phyloP scores from a whole-genome alignment of 2,888 invertebrate genomes.

The Xanthia icteritia region DNA sequence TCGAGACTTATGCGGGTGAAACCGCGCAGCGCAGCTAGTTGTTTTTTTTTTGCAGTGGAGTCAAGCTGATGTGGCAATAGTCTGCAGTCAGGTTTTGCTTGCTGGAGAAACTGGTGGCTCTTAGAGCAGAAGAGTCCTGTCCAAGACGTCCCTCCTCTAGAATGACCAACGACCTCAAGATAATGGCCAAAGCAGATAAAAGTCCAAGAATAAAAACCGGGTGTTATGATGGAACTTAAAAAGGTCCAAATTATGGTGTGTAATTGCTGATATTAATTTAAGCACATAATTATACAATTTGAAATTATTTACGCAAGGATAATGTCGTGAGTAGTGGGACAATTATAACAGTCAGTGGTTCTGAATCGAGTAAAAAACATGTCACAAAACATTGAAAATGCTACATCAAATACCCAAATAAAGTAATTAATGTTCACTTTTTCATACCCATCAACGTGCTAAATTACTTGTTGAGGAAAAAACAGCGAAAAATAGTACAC shows the following conservation, averaged over 20 bases:
- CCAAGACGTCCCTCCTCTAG: neutral
- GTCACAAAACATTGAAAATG: neutral
- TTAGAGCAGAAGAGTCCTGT: neutral
- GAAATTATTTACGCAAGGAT: neutral
- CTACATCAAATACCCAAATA: conserved; percentile 1
- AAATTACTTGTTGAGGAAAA: conserved; percentile 51
- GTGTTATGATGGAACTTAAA: neutral
- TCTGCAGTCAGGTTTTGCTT: neutral
- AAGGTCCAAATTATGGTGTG: neutral
- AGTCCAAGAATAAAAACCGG: neutral
- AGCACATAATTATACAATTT: neutral
- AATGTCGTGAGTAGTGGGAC: neutral
- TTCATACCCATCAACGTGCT: conserved; percentile 25
- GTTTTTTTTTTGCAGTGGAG: neutral
- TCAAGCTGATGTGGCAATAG: neutral
- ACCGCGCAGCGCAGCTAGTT: no score
- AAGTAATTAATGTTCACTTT: conserved; percentile 21
- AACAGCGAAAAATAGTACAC: conserved; percentile 15
- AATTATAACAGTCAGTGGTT: neutral
- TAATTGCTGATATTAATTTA: neutral
- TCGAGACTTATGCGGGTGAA: no score
- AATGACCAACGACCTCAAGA: neutral
- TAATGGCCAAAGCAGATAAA: neutral
- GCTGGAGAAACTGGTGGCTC: neutral
- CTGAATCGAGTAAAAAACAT: neutral